Evolutionary conservation across 2,113 vertebrate genomes (phyloP).

Genomic region (Thomomys bottae): DNA sequence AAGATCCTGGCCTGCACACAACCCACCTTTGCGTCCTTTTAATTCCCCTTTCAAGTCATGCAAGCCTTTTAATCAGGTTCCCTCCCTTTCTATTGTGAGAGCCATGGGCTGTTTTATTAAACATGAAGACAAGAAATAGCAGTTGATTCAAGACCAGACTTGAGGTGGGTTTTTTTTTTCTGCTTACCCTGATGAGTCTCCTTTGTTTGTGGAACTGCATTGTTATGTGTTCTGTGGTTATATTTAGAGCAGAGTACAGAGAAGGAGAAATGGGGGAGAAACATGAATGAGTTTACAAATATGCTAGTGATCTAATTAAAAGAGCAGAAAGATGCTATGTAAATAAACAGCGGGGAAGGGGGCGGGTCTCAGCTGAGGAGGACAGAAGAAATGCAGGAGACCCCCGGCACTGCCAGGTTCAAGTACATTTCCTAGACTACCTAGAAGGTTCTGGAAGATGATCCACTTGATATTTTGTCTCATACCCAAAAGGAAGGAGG

Average conservation of each 20-base stretch:
- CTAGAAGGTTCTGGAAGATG: background rate
- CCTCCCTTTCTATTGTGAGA: conserved; percentile 60
- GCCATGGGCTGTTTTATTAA: conserved; percentile 74
- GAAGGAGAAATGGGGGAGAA: background rate
- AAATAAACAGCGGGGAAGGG: conserved; percentile 43
- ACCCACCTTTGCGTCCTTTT: background rate
- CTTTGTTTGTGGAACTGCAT: conserved; percentile 75
- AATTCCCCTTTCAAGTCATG: conserved; percentile 49
- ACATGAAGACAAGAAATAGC: conserved; percentile 60
- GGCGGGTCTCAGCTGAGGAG: background rate
- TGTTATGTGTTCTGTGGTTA: conserved; percentile 78
- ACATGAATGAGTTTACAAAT: conserved; percentile 50
- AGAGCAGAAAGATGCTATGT: conserved; percentile 53
- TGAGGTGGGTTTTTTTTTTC: conserved; percentile 45
- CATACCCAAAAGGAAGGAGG: background rate
- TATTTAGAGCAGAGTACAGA: conserved; percentile 75
- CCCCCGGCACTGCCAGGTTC: background rate
- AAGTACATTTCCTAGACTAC: background rate
- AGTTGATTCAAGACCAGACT: conserved; percentile 67
- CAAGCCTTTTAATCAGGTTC: conserved; percentile 51
- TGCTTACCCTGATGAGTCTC: conserved; percentile 56
- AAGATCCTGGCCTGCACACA: too few relatives aligned
- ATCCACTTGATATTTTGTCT: background rate
- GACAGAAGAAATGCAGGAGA: too few relatives aligned
- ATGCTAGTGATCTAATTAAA: conserved; percentile 65